A percentile compares a stretch with the other conserved stretches of the same genome.
Evolutionary conservation across 2,888 invertebrate species (phyloP).

Genomic region (Neuroscelio doddi): DNA sequence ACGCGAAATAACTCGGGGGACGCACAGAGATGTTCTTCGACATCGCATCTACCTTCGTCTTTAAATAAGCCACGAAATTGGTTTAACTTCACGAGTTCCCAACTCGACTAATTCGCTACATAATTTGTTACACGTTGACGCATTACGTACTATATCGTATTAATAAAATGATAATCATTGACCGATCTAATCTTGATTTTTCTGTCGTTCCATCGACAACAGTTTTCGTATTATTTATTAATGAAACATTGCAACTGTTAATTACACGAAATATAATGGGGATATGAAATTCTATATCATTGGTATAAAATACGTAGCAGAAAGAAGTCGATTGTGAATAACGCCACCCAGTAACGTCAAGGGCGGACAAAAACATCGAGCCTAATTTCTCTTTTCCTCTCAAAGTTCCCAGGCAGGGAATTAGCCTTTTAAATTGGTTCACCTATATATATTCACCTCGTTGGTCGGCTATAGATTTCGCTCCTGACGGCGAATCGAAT

Average conservation of each 20-base stretch:
- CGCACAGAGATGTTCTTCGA: constrained; percentile 49
- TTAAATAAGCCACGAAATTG: constrained; percentile 72
- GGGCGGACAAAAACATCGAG: constrained; percentile 57
- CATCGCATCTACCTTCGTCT: constrained; percentile 59
- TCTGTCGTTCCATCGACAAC: constrained; percentile 19
- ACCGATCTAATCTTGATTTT: constrained; percentile 1
- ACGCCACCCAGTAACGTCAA: constrained; percentile 54
- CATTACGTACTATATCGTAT: too few species aligned
- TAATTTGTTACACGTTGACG: constrained; percentile 20
- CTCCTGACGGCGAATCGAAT: constrained; percentile 26
- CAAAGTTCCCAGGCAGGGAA: constrained; percentile 55
- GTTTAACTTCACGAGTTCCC: constrained; percentile 64
- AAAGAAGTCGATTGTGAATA: constrained; percentile 53
- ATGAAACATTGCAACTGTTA: too few species aligned
- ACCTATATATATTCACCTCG: constrained; percentile 55
- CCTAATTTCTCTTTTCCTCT: constrained; percentile 59
- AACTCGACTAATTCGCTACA: constrained; percentile 20
- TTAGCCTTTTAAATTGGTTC: constrained; percentile 71
- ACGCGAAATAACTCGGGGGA: constrained; percentile 71
- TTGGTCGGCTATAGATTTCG: constrained; percentile 39
- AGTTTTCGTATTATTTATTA: too few species aligned
- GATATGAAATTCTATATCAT: constrained; percentile 6
- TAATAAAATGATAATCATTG: too few species aligned
- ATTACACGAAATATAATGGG: too few species aligned
- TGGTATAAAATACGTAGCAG: constrained; percentile 16